Percentiles rank a stretch among this genome's conserved stretches.
Evolutionary conservation across 2,888 invertebrate species (phyloP).

Genomic region (Acanthosepion esculentum): DNA sequence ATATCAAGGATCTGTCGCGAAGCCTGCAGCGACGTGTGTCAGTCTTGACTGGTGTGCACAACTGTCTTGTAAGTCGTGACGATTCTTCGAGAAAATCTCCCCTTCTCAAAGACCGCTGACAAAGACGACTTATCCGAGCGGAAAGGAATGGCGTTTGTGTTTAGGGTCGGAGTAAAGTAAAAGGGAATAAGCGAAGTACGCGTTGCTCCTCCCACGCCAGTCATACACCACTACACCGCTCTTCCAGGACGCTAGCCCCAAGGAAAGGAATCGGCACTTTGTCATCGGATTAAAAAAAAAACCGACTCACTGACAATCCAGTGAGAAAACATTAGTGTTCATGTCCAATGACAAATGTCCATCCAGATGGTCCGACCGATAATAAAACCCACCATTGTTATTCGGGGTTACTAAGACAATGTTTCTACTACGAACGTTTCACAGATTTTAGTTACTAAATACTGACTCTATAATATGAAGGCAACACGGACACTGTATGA

Average conservation of each 20-base stretch:
- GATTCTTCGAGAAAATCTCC: background rate
- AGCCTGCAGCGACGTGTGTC: background rate
- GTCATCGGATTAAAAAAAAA: background rate
- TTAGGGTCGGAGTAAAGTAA: background rate
- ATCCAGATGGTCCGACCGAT: background rate
- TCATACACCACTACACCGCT: background rate
- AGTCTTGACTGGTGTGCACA: background rate
- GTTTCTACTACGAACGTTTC: background rate
- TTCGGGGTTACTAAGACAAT: background rate
- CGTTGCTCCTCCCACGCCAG: background rate
- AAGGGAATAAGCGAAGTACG: background rate
- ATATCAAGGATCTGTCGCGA: background rate
- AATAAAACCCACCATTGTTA: background rate
- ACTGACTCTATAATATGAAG: background rate
- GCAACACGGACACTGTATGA: no score
- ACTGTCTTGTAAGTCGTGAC: background rate
- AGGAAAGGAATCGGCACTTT: background rate
- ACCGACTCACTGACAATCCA: background rate
- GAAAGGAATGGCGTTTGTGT: background rate
- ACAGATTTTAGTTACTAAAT: background rate
- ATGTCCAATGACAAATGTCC: background rate
- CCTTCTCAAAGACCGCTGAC: background rate
- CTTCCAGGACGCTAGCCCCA: background rate
- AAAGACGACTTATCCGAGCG: background rate
- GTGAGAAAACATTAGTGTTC: background rate